Conservation (phyloP, 2,797 vertebrate species). For the Rhyacichthys aspro region DNA sequence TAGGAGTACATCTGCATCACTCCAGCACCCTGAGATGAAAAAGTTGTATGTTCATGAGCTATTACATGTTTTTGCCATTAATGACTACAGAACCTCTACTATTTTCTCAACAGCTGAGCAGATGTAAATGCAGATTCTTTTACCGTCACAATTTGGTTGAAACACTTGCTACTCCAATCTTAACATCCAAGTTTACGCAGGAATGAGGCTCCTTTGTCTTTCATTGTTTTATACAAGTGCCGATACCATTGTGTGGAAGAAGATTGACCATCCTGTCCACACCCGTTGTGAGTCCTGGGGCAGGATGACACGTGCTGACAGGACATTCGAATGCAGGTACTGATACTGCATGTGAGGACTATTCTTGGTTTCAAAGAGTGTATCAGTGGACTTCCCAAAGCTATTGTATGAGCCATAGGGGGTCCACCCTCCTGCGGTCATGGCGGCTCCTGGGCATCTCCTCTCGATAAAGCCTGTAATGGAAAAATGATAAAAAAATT, state of each 20-base stretch:
- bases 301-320: constrained; percentile 2
- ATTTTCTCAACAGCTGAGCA: too few species aligned
- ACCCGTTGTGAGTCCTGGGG: not conserved
- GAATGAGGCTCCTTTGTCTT: not conserved
- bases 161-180: too few species aligned
- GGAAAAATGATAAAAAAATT: constrained; percentile 63
- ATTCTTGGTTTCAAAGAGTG: not conserved
- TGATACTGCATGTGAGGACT: not conserved
- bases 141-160: too few species aligned
- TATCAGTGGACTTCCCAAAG: constrained; percentile 6
- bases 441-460: constrained; percentile 19
- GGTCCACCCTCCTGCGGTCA: not conserved
- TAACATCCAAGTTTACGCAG: not conserved
- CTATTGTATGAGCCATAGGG: not conserved
- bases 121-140: too few species aligned
- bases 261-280: constrained; percentile 4
- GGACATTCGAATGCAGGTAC: not conserved
- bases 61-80: too few species aligned
- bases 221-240: constrained; percentile 5
- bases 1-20: too few species aligned
- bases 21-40: too few species aligned
- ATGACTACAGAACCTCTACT: too few species aligned
- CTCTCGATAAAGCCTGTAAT: constrained; percentile 30
- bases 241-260: not conserved
- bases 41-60: too few species aligned